Percentiles rank a stretch among this genome's conserved stretches.
Conservation (phyloP, 2,113 vertebrate species). For the Rhinopomastus cyanomelas region DNA sequence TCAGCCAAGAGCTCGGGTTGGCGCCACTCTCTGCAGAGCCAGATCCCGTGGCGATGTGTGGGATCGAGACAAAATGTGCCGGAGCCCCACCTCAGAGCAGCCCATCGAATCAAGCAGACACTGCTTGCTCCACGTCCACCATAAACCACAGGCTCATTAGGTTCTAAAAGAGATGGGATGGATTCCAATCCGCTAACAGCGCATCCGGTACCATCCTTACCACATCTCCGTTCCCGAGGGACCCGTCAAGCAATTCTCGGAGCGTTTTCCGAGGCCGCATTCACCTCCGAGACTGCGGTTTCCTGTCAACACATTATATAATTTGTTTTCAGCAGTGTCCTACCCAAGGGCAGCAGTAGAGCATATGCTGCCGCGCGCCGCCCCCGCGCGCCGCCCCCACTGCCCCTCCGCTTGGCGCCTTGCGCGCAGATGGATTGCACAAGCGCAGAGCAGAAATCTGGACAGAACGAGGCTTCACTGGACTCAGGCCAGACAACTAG, state of each 20-base stretch:
- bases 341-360: constrained; percentile 68
- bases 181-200: background rate
- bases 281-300: constrained; percentile 57
- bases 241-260: constrained; percentile 41
- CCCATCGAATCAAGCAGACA: background rate
- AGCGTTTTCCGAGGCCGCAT: constrained; percentile 61
- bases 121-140: background rate
- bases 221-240: constrained; percentile 30
- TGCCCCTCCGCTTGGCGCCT: constrained; percentile 45
- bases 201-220: constrained; percentile 1
- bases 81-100: no score
- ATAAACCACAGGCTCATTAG: background rate
- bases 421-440: constrained; percentile 65
- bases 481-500: constrained; percentile 29
- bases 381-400: constrained; percentile 30
- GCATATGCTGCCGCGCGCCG: constrained; percentile 58
- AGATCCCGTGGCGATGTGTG: no score
- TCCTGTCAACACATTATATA: constrained; percentile 69
- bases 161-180: background rate
- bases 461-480: constrained; percentile 58
- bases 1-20: constrained; percentile 4
- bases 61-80: background rate
- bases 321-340: constrained; percentile 65
- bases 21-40: background rate
- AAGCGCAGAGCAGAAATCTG: constrained; percentile 57